Conservation (phyloP, 1,140 invertebrate species). For the Rhynchophorus ferrugineus region DNA sequence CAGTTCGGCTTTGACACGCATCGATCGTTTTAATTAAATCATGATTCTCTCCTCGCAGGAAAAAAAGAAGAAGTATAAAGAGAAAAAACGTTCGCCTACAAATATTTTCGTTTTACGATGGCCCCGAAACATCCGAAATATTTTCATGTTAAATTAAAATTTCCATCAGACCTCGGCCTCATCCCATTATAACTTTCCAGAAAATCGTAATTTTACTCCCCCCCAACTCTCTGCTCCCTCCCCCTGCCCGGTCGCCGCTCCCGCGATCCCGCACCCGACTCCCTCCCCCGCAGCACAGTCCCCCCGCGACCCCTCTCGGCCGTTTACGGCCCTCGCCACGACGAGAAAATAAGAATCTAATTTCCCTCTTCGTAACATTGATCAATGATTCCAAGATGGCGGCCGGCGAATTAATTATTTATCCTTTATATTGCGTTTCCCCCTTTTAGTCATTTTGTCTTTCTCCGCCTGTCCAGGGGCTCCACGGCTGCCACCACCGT, state of each 20-base stretch:
- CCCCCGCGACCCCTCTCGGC: not conserved
- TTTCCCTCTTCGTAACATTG: conserved; percentile 22
- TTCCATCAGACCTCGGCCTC: not conserved
- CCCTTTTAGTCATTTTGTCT: conserved; percentile 23
- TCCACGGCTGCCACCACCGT: not conserved
- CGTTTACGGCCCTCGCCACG: not conserved
- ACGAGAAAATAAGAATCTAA: conserved; percentile 21
- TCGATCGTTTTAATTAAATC: no score
- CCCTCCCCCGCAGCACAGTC: no score
- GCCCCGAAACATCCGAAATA: not conserved
- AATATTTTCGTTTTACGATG: no score
- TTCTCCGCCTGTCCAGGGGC: conserved; percentile 2
- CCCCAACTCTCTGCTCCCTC: not conserved
- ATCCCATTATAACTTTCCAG: conserved; percentile 9
- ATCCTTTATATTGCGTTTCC: conserved; percentile 25
- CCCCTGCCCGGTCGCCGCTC: no score
- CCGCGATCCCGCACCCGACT: no score
- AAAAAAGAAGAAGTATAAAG: no score
- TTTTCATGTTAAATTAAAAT: conserved; percentile 8
- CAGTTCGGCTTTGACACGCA: no score
- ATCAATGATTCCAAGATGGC: conserved; percentile 24
- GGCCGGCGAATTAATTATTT: conserved; percentile 23
- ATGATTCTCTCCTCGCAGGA: no score
- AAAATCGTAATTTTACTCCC: conserved; percentile 3
- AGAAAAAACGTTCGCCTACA: no score